Evolutionary conservation across 2,888 invertebrate genomes (phyloP).

Genomic region (Athalia rosae): DNA sequence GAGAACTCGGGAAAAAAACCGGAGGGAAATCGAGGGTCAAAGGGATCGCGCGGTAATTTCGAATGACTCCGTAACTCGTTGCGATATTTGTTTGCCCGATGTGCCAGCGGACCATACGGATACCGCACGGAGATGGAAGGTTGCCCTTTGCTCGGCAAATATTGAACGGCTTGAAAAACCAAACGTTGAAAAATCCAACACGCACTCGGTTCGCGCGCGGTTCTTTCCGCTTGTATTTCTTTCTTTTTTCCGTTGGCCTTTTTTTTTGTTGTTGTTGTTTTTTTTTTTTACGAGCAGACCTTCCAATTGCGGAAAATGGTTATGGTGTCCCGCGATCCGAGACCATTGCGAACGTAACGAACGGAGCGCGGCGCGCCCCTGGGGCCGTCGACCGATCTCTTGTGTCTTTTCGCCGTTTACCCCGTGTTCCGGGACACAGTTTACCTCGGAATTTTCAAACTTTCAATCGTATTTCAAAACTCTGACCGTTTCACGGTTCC

Average conservation of each 20-base stretch:
- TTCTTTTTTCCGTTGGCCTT: background rate
- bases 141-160: constrained; percentile 21
- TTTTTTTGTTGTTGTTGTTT: background rate
- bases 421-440: background rate
- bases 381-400: constrained; percentile 8
- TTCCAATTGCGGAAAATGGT: constrained; percentile 36
- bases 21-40: too few species aligned
- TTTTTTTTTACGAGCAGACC: constrained; percentile 32
- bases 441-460: constrained; percentile 11
- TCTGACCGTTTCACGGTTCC: constrained; percentile 24
- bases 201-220: constrained; percentile 28
- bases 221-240: background rate
- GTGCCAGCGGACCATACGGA: background rate
- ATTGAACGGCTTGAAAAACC: constrained; percentile 33
- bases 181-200: constrained; percentile 30
- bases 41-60: too few species aligned
- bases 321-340: constrained; percentile 37
- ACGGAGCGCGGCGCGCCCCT: constrained; percentile 26
- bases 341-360: constrained; percentile 38
- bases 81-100: too few species aligned
- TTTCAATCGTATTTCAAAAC: constrained; percentile 26
- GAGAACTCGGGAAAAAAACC: too few species aligned
- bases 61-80: too few species aligned
- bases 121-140: constrained; percentile 10
- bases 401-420: constrained; percentile 33